Base-by-base conservation (phyloP, 2,888 invertebrate genomes). In the Schrankia costaestrigalis region DNA sequence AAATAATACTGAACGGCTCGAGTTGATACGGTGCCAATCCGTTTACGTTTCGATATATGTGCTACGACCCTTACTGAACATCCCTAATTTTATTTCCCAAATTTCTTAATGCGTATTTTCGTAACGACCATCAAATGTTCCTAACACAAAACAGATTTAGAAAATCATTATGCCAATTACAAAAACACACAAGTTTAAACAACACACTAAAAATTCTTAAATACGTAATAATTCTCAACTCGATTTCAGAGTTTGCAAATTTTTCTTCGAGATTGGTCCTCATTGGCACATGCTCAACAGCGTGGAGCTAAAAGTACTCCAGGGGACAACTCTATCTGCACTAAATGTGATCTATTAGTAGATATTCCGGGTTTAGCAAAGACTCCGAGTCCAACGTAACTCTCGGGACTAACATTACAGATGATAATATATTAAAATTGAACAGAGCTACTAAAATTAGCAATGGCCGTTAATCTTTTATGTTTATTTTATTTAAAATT, bases 271-370 rank as follows among this genome's bases (percentile, higher is more conserved):
- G 70, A 77, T 73, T 65, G 68, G 69, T 67, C 68, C 70, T 71
- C 71, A 78, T 81, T 81, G 83, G 80, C 79, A 74, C 71, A 71
- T 77, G 82, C 75, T 84, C 75, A 84, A 80, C 82, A 68, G 68
- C 52, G 75, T 71, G 77, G 50, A 75, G 72, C 75, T 62, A 78
- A 84, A 73, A 60, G 69, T 75, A 71, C 85, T 80, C 83, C 39
- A 46, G 85, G 83, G 85, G 68, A 68, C 80, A 66, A 81, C 82
- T 83, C 67, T 69, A 77, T 81, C 77, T 78, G 72, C 72, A 70
- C 75, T 77, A 77, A 83, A 78, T 75, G 73, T 70, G 77, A 82
- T 84, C 78, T 79, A 81, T 84, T 83, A 78, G 70, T 52, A 49
- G 53, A 54, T 68, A 70, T 70, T 64, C 69, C 67, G 69, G 73